Conservation (phyloP, 1,140 invertebrate species). For the Saccostrea cuccullata region DNA sequence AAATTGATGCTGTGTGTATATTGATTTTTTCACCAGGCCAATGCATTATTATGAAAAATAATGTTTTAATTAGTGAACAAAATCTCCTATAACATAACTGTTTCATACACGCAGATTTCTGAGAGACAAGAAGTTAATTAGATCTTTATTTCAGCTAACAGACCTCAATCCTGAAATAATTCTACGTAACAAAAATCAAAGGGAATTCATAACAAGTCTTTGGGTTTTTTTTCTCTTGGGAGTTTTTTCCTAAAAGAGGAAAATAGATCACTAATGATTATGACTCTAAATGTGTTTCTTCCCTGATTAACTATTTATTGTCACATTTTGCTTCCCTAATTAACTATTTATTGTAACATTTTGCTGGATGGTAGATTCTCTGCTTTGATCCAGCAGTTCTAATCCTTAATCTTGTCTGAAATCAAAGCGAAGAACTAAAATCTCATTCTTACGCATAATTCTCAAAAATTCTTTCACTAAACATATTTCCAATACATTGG, state of each 20-base stretch:
- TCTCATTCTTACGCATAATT: not conserved
- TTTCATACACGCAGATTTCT: not conserved
- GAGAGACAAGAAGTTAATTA: not conserved
- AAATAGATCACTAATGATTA: not conserved
- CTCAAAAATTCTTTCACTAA: not conserved
- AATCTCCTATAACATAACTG: too few relatives aligned
- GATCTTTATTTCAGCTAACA: not conserved
- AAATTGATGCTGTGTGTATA: too few relatives aligned
- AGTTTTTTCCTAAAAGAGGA: not conserved
- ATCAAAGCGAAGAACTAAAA: not conserved
- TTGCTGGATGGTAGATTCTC: not conserved
- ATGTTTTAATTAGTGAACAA: too few relatives aligned
- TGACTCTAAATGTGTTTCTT: not conserved
- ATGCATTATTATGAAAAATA: too few relatives aligned
- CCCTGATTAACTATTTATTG: constrained; percentile 4
- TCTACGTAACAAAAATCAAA: not conserved
- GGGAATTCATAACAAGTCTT: not conserved
- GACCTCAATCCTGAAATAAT: not conserved
- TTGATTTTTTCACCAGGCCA: too few relatives aligned
- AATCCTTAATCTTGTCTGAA: not conserved
- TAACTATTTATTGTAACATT: constrained; percentile 22
- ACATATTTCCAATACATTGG: not conserved
- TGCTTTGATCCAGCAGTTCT: not conserved
- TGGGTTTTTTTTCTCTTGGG: not conserved
- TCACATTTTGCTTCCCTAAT: not conserved